A percentile compares a stretch with the other conserved stretches of the same genome.
Evolutionary conservation across 2,797 vertebrate species (phyloP).

Genomic region (Sebastes ruberrimus): DNA sequence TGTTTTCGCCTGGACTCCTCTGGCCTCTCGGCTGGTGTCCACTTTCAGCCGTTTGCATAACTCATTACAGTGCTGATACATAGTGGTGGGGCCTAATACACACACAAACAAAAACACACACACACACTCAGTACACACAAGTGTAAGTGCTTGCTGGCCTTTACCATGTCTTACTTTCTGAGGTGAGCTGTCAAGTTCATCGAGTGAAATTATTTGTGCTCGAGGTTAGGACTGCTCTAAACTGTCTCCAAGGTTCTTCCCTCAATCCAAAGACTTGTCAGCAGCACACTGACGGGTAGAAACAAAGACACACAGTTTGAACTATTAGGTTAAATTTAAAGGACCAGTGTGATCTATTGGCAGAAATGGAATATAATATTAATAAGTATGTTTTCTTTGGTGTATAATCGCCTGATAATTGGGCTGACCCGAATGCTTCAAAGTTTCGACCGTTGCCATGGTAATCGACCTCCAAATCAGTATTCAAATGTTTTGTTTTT

Average conservation of each 20-base stretch:
- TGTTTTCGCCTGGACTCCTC: conserved; percentile 51
- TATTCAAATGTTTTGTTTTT: too few relatives aligned
- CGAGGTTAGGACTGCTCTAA: not conserved
- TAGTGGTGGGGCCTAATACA: not conserved
- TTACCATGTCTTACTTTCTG: not conserved
- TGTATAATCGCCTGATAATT: too few relatives aligned
- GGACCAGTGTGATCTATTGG: too few relatives aligned
- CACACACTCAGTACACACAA: not conserved
- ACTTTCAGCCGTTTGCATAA: conserved; percentile 70
- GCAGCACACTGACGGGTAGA: not conserved
- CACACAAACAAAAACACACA: conserved; percentile 7
- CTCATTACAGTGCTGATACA: conserved; percentile 55
- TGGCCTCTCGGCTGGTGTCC: conserved; percentile 57
- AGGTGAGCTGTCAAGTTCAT: not conserved
- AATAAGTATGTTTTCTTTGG: too few relatives aligned
- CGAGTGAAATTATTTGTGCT: not conserved
- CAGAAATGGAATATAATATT: too few relatives aligned
- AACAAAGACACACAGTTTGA: not conserved
- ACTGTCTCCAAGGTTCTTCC: not conserved
- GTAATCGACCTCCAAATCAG: too few relatives aligned
- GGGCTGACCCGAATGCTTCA: too few relatives aligned
- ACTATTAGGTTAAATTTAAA: not conserved
- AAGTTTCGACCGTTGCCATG: too few relatives aligned
- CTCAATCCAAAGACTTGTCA: not conserved
- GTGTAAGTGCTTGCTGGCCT: not conserved